Evolutionary conservation across 1,140 invertebrate species (phyloP), one percentile per base, ranked within the genome.

Genomic region (Musca domestica): DNA sequence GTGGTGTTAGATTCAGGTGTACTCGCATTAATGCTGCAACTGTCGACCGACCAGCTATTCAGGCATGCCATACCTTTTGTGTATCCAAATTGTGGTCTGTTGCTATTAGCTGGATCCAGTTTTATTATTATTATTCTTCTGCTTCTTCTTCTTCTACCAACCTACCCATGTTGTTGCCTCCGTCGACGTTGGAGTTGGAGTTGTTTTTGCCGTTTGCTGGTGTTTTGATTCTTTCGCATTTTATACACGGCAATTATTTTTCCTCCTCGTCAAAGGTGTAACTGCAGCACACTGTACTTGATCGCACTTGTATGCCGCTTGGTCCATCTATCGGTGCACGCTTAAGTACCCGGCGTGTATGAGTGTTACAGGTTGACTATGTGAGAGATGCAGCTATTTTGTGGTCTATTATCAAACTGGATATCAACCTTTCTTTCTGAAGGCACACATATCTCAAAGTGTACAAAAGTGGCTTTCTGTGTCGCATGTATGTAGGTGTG

Each of bases 1-100:
- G 56, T 61, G 56, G 56, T 61, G 56, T 61, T 61, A 61, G 56
- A 61, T 61, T 61, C 56, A 61, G 56, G 56, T 61, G 56, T 61
- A 61, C 56, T 61, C 56, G 56, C 56, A 61, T 61, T 61, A 61
- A 41, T 17, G 19, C 27, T 19, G 15, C 56, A 34, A 41, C 48
- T 5, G 34, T 41, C 34, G 20, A 10, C 52, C 5, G n/a, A 41
- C 56, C 56, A 61, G 20, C 48, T 15, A 48, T n/a, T 19, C 47
- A 10, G 12, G 3, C 54, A 58, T 58, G 17, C 54, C 54, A 58
- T 58, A 58, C 54, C 54, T 61, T 61, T 61, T 61, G n/a, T 61
- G 56, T 61, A 61, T 19, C 56, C 56, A 61, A 61, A 61, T 61
- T 61, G 48, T 20, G 34, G 34, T 10, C 34, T 5, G 34, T 20